Base-by-base conservation (phyloP, 2,113 vertebrate species). In the Myodes glareolus region DNA sequence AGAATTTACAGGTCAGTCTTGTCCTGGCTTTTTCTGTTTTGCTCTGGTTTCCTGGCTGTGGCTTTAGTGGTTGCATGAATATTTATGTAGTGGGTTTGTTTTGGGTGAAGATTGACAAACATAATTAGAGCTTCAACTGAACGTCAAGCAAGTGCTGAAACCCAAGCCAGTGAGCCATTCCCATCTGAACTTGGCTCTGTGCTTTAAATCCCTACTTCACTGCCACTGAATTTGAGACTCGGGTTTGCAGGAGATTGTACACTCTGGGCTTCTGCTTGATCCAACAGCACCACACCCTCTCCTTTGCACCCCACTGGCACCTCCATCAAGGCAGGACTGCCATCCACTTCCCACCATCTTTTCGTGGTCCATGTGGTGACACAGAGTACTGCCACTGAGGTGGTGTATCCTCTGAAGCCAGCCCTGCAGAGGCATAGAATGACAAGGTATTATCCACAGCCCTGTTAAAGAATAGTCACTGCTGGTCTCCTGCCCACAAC, bases 401-500 rank as follows among this genome's bases (percentile, higher is more conserved):
- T 36, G 47, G 5, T 39, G 8, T 14, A 42, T 4, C 8, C 94
- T 86, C 52, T 7, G 5, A 73, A 52, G 67, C 4, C 0, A 45
- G 92, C 77, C 95, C 96, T 92, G 70, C 75, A 94, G 96, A 94
- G 94, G 52, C 61, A 92, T 88, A 70, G 94, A 88, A 89, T 90
- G 52, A 87, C 6, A 16, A 47, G 58, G 27, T 13, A 58, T 77
- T 95, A 81, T 88, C 80, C 88, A 92, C 65, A 67, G 75, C 19
- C 70, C 68, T 73, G 50, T 86, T 81, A 86, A 68, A 87, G 36
- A 90, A 85, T 70, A 81, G 75, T 13, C 39, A 88, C 63, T 63
- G 29, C 86, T 50, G n/a, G 61, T 27, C 65, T 47, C 87, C 94
- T 89, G 95, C 80, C 95, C 95, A 81, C 97, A 93, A 95, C 90